Evolutionary conservation across 2,113 vertebrate genomes (phyloP).

Genomic region (Crotalus horridus): DNA sequence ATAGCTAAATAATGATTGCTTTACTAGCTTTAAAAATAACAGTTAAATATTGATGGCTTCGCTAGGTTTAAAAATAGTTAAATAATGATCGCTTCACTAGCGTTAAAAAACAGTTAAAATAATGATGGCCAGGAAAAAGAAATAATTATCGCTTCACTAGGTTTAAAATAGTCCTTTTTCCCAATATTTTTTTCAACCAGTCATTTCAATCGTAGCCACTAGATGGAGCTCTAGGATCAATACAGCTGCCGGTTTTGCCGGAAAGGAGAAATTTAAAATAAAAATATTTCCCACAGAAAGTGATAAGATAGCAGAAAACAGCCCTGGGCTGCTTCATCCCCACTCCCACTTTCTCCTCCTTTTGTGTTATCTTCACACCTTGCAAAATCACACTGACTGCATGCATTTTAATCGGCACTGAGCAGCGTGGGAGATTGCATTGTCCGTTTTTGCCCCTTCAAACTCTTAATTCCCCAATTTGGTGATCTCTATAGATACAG

Average conservation of each 20-base stretch:
- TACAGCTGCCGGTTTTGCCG: background rate
- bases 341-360: background rate
- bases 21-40: background rate
- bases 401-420: too few species aligned
- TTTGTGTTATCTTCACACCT: background rate
- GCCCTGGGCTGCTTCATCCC: too few species aligned
- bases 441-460: background rate
- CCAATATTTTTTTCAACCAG: background rate
- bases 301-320: too few species aligned
- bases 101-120: too few species aligned
- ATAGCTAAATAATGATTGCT: background rate
- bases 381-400: too few species aligned
- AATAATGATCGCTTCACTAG: background rate
- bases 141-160: too few species aligned
- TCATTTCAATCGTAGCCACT: background rate
- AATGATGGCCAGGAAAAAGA: too few species aligned
- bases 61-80: background rate
- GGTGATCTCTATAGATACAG: background rate
- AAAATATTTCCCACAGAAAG: background rate
- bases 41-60: background rate
- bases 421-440: rapidly evolving
- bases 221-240: background rate
- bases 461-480: background rate
- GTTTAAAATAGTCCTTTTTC: background rate
- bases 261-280: background rate